Base-by-base conservation (phyloP, 2,113 vertebrate genomes). In the Ceyx cyanopectus region DNA sequence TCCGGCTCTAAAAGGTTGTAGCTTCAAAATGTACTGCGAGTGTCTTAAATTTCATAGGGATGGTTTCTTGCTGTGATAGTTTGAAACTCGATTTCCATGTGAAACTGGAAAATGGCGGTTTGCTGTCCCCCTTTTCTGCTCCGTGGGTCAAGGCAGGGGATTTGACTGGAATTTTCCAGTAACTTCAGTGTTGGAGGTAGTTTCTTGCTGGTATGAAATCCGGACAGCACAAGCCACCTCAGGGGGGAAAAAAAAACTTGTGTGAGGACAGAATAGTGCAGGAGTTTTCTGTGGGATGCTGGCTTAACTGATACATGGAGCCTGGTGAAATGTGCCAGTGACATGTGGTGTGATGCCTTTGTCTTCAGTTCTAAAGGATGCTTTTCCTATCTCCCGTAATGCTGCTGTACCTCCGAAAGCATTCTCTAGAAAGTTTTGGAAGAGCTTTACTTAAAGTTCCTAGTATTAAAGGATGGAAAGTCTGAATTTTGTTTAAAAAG, bases 121-220 rank as follows among this genome's bases (percentile, higher is more conserved):
- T 73, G 72, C 76, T 76, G 62, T 15, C 16, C 20, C n/a, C 30
- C 34, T 23, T 32, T 53, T 83, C 60, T 54, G 58, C 60, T 73
- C 54, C 41, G 62, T 51, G 56, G 76, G 80, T 80, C 51, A 67
- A 1, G 0, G 7, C 2, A 0, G 81, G 77, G 60, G 32, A 30
- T 56, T 85, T 86, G 62, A 62, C 89, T 95, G 86, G 95, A 91
- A 95, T 92, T 95, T 96, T 94, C 89, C 68, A 79, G 86, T 61
- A 43, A 67, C 46, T 86, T 81, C 3, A 20, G 65, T 79, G 40
- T 65, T 79, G 73, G 51, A 41, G n/a, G 46, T 72, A 46, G 68
- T 65, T 70, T 91, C 45, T 20, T 94, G 24, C 63, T 40, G 30
- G 50, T 41, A 29, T 72, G 43, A 46, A 68, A 61, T 21, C 4